These are phyloP conservation scores for Pseudochirops cupreus DNA, from an alignment of 2,797 vertebrate genomes.

Conservation along the genomic window DNA sequence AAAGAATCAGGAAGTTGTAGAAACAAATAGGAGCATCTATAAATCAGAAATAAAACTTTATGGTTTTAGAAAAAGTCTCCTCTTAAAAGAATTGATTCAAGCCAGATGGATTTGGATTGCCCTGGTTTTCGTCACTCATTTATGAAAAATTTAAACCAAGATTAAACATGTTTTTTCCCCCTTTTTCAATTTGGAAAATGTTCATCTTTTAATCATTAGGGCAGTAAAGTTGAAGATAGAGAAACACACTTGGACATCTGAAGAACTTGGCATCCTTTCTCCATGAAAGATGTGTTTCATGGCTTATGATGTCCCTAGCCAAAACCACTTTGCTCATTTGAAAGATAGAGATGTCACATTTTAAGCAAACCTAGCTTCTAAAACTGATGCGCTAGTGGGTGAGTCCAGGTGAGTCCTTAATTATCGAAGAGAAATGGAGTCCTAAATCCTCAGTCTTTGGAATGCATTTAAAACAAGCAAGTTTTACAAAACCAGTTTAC, in stretches of 20 bases:
- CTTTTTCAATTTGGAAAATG: constrained; percentile 14
- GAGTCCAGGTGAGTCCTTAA: constrained; percentile 7
- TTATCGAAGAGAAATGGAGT: neutral
- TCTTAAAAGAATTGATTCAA: neutral
- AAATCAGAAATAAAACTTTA: constrained; percentile 22
- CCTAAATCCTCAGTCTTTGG: constrained; percentile 2
- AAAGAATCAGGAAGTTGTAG: neutral
- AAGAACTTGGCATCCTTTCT: constrained; percentile 27
- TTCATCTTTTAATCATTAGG: neutral
- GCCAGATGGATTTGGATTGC: neutral
- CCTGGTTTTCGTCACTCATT: constrained; percentile 26
- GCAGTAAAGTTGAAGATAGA: neutral
- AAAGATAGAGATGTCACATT: constrained; percentile 4
- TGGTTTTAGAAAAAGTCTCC: neutral
- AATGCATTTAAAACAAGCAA: neutral
- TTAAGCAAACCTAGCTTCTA: constrained; percentile 35
- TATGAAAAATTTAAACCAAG: constrained; percentile 13
- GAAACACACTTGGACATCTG: constrained; percentile 7
- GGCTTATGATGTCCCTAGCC: constrained; percentile 6
- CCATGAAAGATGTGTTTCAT: constrained; percentile 12
- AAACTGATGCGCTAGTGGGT: constrained; percentile 15
- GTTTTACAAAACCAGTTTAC: constrained; percentile 7
- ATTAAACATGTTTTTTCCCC: neutral
- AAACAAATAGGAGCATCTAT: constrained; percentile 12
- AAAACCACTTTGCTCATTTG: constrained; percentile 17